phyloP scores from a whole-genome alignment of 2,113 vertebrate genomes.

The Acrocephalus arundinaceus region DNA sequence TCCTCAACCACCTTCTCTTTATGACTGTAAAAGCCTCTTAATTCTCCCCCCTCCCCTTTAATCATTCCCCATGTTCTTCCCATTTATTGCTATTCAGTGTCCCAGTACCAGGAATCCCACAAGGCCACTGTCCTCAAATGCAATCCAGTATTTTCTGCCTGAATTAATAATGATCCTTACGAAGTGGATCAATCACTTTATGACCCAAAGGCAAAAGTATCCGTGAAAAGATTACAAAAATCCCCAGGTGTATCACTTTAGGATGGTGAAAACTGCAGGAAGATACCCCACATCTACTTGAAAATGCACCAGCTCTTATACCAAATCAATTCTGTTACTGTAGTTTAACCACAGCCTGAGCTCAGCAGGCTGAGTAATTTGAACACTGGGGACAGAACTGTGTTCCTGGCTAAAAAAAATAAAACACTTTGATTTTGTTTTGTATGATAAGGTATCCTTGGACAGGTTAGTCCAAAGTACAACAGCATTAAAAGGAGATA shows the following conservation, averaged over 20 bases:
- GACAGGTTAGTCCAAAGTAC: not conserved
- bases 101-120: not conserved
- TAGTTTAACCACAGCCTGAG: not conserved
- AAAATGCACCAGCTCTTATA: not conserved
- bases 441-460: not conserved
- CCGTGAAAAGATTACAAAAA: not conserved
- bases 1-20: not conserved
- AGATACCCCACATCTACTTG: not conserved
- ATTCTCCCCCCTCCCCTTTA: accelerated
- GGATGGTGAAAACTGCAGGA: not conserved
- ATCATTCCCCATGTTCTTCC: not conserved
- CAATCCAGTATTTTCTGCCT: not conserved
- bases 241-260: not conserved
- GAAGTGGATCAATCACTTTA: not conserved
- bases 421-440: not conserved
- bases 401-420: not conserved
- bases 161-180: not conserved
- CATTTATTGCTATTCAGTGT: not conserved
- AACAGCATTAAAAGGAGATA: not conserved
- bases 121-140: not conserved
- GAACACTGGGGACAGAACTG: not conserved
- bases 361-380: not conserved
- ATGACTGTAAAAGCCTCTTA: not conserved
- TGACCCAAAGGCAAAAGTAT: not conserved
- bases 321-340: not conserved